These are phyloP conservation scores for Mellilla xanthometata DNA, from an alignment of 2,888 invertebrate species.

Conservation along the genomic window DNA sequence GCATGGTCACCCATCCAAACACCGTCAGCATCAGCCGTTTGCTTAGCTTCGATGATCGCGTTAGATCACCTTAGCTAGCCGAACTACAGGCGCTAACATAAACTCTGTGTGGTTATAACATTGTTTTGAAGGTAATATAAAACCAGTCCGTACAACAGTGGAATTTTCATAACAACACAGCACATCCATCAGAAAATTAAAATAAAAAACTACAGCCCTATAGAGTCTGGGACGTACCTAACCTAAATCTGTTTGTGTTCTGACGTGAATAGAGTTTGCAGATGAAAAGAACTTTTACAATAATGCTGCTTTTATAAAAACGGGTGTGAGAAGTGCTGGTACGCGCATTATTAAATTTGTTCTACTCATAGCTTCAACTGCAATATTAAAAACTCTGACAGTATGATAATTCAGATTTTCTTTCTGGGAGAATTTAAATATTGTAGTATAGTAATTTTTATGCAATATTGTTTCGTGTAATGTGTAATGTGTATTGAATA, in stretches of 20 bases:
- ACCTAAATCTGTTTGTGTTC: slow-evolving; percentile 53
- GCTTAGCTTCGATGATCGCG: too few species aligned
- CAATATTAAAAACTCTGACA: neutral
- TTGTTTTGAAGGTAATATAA: neutral
- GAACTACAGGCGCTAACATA: too few species aligned
- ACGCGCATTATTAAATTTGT: slow-evolving; percentile 2
- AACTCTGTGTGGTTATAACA: neutral
- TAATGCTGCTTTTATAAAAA: slow-evolving; percentile 20
- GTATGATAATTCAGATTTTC: too few species aligned
- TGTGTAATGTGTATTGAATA: too few species aligned
- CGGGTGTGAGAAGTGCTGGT: slow-evolving; percentile 1
- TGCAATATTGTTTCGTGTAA: too few species aligned
- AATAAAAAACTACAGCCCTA: slow-evolving; percentile 28
- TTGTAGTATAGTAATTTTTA: too few species aligned
- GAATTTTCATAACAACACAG: neutral
- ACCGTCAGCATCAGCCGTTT: too few species aligned
- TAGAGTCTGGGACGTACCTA: slow-evolving; percentile 29
- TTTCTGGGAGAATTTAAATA: too few species aligned
- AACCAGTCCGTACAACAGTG: neutral
- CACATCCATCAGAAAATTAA: slow-evolving; percentile 44
- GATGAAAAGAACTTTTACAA: slow-evolving; percentile 37
- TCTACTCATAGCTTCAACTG: slow-evolving; percentile 8
- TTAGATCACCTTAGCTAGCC: too few species aligned
- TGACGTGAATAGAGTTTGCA: slow-evolving; percentile 52
- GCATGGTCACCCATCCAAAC: too few species aligned